phyloP scores from a whole-genome alignment of 1,140 invertebrate genomes.

The Monochamus saltuarius region DNA sequence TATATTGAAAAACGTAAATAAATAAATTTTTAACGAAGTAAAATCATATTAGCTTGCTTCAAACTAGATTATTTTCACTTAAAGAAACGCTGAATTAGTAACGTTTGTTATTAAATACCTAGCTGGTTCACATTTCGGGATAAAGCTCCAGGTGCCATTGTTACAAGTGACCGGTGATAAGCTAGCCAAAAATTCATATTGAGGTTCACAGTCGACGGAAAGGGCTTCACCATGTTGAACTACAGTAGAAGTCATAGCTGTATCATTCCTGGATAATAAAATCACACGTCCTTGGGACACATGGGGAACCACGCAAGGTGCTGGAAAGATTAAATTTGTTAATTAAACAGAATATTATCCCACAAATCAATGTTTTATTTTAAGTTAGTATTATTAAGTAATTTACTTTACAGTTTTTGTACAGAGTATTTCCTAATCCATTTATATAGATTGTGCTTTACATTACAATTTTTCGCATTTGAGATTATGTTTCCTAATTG shows the following conservation, averaged over 20 bases:
- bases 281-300: slow-evolving; percentile 80
- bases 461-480: too few species aligned
- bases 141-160: slow-evolving; percentile 94
- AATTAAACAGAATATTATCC: not conserved
- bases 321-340: slow-evolving; percentile 49
- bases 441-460: too few species aligned
- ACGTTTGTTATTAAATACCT: slow-evolving; percentile 29
- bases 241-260: slow-evolving; percentile 60
- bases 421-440: too few species aligned
- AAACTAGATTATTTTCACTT: too few species aligned
- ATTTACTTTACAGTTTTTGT: too few species aligned
- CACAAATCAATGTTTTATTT: not conserved
- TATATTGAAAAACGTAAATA: too few species aligned
- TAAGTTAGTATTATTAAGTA: too few species aligned
- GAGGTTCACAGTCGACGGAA: slow-evolving; percentile 79
- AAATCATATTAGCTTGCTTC: too few species aligned
- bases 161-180: slow-evolving; percentile 79
- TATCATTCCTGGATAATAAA: slow-evolving; percentile 58
- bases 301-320: slow-evolving; percentile 88
- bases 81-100: too few species aligned
- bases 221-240: slow-evolving; percentile 86
- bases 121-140: slow-evolving; percentile 62
- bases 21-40: too few species aligned
- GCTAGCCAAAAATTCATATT: slow-evolving; percentile 83
- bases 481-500: too few species aligned